These are phyloP conservation scores for Todiramphus chloris DNA, from an alignment of 2,113 vertebrate species.

Conservation along the genomic window DNA sequence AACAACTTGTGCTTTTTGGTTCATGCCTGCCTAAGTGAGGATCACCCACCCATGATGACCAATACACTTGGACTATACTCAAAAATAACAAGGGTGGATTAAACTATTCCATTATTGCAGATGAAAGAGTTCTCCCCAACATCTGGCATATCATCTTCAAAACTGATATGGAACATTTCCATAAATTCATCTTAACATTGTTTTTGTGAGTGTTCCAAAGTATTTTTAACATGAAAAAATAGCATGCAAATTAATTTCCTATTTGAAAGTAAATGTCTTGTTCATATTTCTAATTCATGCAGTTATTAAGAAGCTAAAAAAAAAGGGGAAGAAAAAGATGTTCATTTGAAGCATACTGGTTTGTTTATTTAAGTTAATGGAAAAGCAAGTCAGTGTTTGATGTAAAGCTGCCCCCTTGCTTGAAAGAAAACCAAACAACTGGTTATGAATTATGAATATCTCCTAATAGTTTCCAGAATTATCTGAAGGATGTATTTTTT, in stretches of 20 bases:
- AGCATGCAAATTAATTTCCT: slow-evolving; percentile 63
- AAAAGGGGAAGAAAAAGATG: neutral
- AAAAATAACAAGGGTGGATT: slow-evolving; percentile 73
- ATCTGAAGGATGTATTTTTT: slow-evolving; percentile 63
- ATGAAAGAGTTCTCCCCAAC: slow-evolving; percentile 62
- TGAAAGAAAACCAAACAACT: slow-evolving; percentile 60
- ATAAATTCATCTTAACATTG: slow-evolving; percentile 57
- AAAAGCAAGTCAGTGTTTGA: slow-evolving; percentile 58
- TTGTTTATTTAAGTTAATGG: slow-evolving; percentile 65
- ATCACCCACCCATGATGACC: slow-evolving; percentile 74
- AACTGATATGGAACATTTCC: slow-evolving; percentile 61
- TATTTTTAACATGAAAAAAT: slow-evolving; percentile 70
- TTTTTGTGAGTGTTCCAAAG: slow-evolving; percentile 68
- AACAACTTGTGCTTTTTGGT: slow-evolving; percentile 61
- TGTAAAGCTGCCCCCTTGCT: slow-evolving; percentile 57
- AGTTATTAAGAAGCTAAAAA: slow-evolving; percentile 30
- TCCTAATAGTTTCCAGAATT: slow-evolving; percentile 68
- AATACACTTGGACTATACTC: slow-evolving; percentile 62
- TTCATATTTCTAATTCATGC: slow-evolving; percentile 60
- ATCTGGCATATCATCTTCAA: slow-evolving; percentile 67
- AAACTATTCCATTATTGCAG: slow-evolving; percentile 70
- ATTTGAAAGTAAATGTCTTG: slow-evolving; percentile 61
- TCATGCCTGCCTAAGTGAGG: slow-evolving; percentile 59
- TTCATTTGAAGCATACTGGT: slow-evolving; percentile 48
- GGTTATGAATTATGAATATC: slow-evolving; percentile 59